phyloP scores from a whole-genome alignment of 2,113 vertebrate genomes.

The Marmota monax region DNA sequence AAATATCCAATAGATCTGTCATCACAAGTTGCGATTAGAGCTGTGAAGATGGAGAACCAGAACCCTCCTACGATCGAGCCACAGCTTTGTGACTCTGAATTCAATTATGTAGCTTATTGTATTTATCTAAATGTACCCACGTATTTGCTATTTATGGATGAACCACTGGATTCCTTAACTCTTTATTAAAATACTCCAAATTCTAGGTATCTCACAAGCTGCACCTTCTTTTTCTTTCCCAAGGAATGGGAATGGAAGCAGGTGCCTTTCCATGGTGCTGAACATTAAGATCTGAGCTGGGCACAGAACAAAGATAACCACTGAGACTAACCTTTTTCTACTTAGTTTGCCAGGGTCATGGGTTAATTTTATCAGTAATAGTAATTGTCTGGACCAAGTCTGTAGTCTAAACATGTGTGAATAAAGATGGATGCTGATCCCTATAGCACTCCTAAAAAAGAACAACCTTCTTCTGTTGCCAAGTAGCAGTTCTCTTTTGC shows the following conservation, averaged over 20 bases:
- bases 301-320: neutral
- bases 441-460: neutral
- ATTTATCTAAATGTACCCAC: neutral
- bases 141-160: neutral
- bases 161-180: neutral
- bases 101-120: neutral
- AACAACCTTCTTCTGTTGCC: neutral
- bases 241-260: neutral
- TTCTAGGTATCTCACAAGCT: neutral
- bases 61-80: neutral
- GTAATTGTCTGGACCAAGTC: neutral
- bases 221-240: neutral
- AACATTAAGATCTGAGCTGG: fast-evolving
- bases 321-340: neutral
- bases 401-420: neutral
- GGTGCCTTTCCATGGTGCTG: neutral
- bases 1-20: neutral
- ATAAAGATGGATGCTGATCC: neutral
- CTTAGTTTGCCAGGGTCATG: no score
- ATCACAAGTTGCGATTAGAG: neutral
- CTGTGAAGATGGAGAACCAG: no score
- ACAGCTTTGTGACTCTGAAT: neutral
- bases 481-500: no score
- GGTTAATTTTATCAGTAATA: neutral
- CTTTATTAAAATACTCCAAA: neutral